A percentile compares a stretch with the other conserved stretches of the same genome.
Conservation (phyloP, 2,113 vertebrate genomes). For the Sisor rabdophorus region DNA sequence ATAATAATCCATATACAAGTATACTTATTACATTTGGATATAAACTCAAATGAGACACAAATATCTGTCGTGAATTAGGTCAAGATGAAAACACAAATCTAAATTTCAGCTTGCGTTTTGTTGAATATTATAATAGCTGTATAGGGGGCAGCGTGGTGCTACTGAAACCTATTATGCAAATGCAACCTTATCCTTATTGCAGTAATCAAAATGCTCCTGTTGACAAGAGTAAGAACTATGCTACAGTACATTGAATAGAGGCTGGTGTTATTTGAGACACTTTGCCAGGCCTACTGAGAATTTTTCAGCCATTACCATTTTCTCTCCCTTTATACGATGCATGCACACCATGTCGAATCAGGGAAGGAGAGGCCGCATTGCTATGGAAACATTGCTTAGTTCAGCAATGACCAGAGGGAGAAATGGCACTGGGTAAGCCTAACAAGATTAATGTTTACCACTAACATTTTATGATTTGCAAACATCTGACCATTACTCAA, state of each 20-base stretch:
- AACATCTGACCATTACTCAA: constrained; percentile 20
- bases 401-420: constrained; percentile 33
- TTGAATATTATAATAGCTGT: constrained; percentile 12
- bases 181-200: constrained; percentile 32
- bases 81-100: neutral
- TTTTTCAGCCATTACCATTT: constrained; percentile 27
- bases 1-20: neutral
- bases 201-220: constrained; percentile 32
- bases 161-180: constrained; percentile 22
- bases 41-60: neutral
- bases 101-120: constrained; percentile 13
- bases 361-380: constrained; percentile 30
- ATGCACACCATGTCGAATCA: constrained; percentile 22
- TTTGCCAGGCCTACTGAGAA: constrained; percentile 35
- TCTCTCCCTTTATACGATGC: constrained; percentile 35
- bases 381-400: constrained; percentile 56
- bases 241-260: constrained; percentile 24
- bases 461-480: constrained; percentile 38
- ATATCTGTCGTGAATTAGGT: neutral
- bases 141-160: constrained; percentile 5
- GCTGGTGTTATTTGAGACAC: constrained; percentile 36
- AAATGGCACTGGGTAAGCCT: constrained; percentile 42
- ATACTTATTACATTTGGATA: neutral
- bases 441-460: constrained; percentile 42
- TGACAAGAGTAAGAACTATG: constrained; percentile 35